Base-by-base conservation (phyloP, 2,113 vertebrate species). In the Coreoperca whiteheadi region DNA sequence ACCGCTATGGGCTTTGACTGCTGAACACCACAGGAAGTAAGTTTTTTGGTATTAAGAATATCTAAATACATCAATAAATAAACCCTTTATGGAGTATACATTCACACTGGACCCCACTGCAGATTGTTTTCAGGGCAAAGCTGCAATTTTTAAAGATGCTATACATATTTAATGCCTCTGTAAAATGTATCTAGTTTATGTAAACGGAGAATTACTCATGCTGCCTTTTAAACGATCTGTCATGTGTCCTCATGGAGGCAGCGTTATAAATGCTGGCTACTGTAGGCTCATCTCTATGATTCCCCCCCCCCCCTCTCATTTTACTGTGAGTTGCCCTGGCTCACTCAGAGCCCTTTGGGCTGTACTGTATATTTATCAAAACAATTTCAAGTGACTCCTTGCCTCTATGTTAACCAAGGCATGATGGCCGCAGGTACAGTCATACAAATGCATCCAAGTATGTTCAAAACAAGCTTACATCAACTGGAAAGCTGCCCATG, bases 331-430 rank as follows among this genome's bases (percentile, higher is more conserved):
- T 43, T 79, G n/a, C 28, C 50, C 60, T 79, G 75, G 80, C 79
- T 88, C 72, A 23, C 39, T 84, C 68, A 54, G 74, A 77, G 82
- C 81, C 87, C 87, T 79, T 81, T 89, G 83, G 91, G 87, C 83
- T 89, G 30, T 61, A 76, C 73, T 78, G 68, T 87, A 78, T 92
- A 90, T 94, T 90, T 91, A 91, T 93, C 86, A 89, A 87, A 94
- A 90, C 81, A 88, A 91, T 94, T 93, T 90, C 77, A 84, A 88
- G 87, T 89, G 90, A 89, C 89, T 93, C 66, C 84, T 69, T 79
- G 77, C 72, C 82, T 93, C 84, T 83, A 51, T 85, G 89, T 82
- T 79, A 87, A 74, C 80, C 67, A 69, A 87, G 64, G 73, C 51
- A 50, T 10, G 23, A 86, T 82, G 60, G 60, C 87, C 79, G 67